phyloP scores from a whole-genome alignment of 1,140 invertebrate genomes.

The Colletes gigas region DNA sequence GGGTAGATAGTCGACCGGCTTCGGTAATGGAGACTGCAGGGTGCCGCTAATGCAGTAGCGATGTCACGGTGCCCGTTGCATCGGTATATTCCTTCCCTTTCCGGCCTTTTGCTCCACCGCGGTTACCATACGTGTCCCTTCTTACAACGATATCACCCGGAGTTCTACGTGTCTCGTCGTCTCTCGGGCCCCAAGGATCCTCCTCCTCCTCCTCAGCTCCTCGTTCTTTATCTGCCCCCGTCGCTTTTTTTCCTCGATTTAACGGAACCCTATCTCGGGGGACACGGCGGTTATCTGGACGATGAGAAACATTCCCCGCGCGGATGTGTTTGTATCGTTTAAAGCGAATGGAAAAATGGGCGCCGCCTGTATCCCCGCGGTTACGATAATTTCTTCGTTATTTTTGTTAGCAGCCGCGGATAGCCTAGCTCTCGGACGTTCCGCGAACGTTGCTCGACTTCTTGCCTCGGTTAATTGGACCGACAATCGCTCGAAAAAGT shows the following conservation, averaged over 20 bases:
- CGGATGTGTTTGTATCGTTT: conserved; percentile 53
- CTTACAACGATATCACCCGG: conserved; percentile 51
- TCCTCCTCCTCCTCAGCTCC: conserved; percentile 1
- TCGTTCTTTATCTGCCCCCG: conserved; percentile 23
- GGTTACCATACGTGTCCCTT: conserved; percentile 47
- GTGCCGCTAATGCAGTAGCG: conserved; percentile 79
- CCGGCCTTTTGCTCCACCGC: conserved; percentile 47
- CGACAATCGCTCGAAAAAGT: background rate
- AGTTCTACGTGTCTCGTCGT: conserved; percentile 14
- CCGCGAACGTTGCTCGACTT: conserved; percentile 7
- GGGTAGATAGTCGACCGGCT: conserved; percentile 65
- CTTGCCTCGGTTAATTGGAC: conserved; percentile 32
- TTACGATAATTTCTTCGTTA: conserved; percentile 52
- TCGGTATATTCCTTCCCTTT: conserved; percentile 66
- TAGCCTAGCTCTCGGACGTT: conserved; percentile 1
- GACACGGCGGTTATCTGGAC: conserved; percentile 50
- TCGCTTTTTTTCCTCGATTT: conserved; percentile 22
- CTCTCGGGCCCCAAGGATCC: background rate
- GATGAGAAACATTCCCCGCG: conserved; percentile 53
- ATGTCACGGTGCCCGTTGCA: conserved; percentile 73
- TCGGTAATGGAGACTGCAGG: conserved; percentile 77
- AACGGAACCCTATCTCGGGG: conserved; percentile 55
- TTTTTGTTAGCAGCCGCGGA: conserved; percentile 28
- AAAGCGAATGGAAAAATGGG: conserved; percentile 47
- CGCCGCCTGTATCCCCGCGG: conserved; percentile 40